These are phyloP conservation scores for Peromyscus polionotus DNA, from an alignment of 2,113 vertebrate genomes.

Conservation along the genomic window DNA sequence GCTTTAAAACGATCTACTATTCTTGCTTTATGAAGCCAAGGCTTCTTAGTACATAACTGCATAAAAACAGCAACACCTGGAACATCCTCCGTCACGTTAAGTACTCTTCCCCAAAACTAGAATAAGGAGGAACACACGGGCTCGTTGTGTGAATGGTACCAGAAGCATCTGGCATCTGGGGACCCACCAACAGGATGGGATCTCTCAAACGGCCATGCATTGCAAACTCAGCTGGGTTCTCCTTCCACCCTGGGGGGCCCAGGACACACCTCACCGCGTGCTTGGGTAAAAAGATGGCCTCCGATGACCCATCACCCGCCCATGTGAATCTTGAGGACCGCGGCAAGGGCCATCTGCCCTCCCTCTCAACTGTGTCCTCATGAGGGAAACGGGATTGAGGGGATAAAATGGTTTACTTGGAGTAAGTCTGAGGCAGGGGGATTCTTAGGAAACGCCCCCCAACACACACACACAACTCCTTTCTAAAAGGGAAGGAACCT, in stretches of 20 bases:
- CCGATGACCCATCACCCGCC: neutral
- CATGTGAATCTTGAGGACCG: neutral
- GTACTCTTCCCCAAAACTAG: neutral
- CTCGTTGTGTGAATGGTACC: neutral
- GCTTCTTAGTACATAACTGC: neutral
- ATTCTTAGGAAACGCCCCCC: neutral
- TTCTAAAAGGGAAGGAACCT: neutral
- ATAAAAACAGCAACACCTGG: conserved; percentile 25
- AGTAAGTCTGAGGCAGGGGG: neutral
- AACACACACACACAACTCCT: neutral
- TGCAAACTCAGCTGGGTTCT: fast-evolving
- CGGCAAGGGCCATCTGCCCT: fast-evolving
- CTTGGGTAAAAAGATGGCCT: neutral
- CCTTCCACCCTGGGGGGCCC: fast-evolving
- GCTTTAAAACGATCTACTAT: neutral
- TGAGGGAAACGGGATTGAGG: fast-evolving
- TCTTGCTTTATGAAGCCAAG: conserved; percentile 18
- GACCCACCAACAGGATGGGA: neutral
- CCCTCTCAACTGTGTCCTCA: neutral
- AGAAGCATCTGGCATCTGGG: neutral
- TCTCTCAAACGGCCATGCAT: neutral
- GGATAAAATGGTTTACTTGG: neutral
- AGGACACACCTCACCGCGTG: too few species aligned
- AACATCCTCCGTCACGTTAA: neutral
- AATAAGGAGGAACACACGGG: neutral